phyloP scores from a whole-genome alignment of 2,113 vertebrate species.

The Hypocryptadius cinnamomeus region DNA sequence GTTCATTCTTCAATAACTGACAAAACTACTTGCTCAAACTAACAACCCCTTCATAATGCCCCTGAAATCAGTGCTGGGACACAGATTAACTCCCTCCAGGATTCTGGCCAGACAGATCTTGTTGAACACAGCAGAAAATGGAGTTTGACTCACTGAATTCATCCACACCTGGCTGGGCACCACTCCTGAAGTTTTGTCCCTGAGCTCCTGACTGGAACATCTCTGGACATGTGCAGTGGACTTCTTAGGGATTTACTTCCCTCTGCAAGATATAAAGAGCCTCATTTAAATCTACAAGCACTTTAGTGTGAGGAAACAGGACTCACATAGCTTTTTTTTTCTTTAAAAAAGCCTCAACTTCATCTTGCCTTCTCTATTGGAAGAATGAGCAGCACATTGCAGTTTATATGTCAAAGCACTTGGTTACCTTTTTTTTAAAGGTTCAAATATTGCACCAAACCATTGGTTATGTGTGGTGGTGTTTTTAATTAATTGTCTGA shows the following conservation, averaged over 20 bases:
- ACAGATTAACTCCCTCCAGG: neutral
- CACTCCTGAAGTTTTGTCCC: neutral
- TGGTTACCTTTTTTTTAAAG: neutral
- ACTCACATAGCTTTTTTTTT: fast-evolving
- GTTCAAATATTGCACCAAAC: neutral
- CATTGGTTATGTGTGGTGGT: neutral
- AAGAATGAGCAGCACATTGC: neutral
- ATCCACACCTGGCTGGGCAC: neutral
- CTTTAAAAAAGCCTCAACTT: neutral
- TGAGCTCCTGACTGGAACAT: neutral
- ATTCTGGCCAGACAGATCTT: neutral
- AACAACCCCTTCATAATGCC: neutral
- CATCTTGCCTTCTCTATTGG: neutral
- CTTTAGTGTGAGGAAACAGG: neutral
- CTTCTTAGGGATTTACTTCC: neutral
- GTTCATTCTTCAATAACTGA: neutral
- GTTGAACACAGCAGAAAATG: neutral
- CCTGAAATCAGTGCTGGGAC: neutral
- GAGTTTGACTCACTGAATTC: neutral
- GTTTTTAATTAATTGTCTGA: neutral
- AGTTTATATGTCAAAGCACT: neutral
- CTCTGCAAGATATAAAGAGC: neutral
- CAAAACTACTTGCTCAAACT: neutral
- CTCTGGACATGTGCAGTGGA: neutral
- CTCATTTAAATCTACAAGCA: neutral